phyloP scores from a whole-genome alignment of 2,888 invertebrate genomes.

The Dolichomitus sp. region DNA sequence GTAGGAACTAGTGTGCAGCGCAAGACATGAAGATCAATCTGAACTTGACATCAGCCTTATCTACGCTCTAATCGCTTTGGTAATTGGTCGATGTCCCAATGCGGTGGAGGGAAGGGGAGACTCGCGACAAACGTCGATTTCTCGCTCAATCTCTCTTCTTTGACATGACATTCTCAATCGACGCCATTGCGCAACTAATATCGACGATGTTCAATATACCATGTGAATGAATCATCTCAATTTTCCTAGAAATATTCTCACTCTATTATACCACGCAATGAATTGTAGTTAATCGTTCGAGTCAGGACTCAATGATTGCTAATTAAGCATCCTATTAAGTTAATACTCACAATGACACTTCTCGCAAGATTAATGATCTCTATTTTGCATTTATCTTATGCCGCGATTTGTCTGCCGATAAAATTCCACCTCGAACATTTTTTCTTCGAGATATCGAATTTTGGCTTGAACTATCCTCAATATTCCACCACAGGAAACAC shows the following conservation, averaged over 20 bases:
- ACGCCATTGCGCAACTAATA: background rate
- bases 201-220: background rate
- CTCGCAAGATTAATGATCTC: background rate
- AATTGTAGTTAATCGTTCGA: background rate
- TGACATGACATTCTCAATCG: background rate
- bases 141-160: background rate
- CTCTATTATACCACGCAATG: background rate
- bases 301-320: background rate
- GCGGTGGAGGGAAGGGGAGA: background rate
- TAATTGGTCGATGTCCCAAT: slow-evolving; percentile 25
- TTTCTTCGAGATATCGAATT: too few species aligned
- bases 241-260: slow-evolving; percentile 8
- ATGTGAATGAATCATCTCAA: background rate
- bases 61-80: slow-evolving; percentile 29
- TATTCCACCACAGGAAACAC: too few species aligned
- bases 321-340: background rate
- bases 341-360: background rate
- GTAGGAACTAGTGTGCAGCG: background rate
- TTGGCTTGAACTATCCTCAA: too few species aligned
- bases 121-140: background rate
- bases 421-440: too few species aligned
- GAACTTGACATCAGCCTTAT: slow-evolving; percentile 50
- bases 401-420: too few species aligned
- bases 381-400: background rate
- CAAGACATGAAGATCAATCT: slow-evolving; percentile 29